Base-by-base conservation (phyloP, 2,113 vertebrate genomes). In the Tenrec ecaudatus region DNA sequence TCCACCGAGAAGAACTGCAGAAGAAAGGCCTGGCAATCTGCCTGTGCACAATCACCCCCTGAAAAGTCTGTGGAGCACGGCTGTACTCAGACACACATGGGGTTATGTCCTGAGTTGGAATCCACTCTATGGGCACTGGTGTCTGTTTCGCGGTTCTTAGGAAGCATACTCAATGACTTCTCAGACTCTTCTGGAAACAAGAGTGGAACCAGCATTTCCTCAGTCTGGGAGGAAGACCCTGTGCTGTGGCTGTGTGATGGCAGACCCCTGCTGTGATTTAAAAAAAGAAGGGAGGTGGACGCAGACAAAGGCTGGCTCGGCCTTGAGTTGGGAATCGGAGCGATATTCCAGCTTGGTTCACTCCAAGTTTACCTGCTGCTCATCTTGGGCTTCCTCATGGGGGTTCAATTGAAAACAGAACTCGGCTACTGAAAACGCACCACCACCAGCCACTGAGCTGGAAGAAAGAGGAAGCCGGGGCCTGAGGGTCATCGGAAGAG, bases 381-480 rank as follows among this genome's bases (percentile, higher is more conserved):
- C 29, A 20, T n/a, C 3, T 0, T 6, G 33, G 78, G 36, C 36
- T 4, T 62, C 15, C 43, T 82, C 0, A 2, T 38, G 43, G 6
- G 27, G n/a, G 22, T 86, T 71, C 78, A 2, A 10, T 1, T 40
- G 76, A 66, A 92, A 69, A 64, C n/a, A 57, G 69, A 76, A 77
- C 53, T 62, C 58, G 29, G 33, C 22, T 17, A 27, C 71, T 82
- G 57, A 62, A 62, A 81, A 12, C 68, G 40, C 38, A 8, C 23
- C n/a, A 11, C 15, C 47, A 73, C 62, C 25, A 91, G 47, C 88
- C 38, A 25, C 3, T 5, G 66, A 68, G 71, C 77, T 29, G 8
- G 68, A 27, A 62, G 3, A 68, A 88, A 60, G 69, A 87, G 87
- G 92, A 96, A 94, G 77, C 31, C 20, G 31, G 36, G 64, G 38